Conservation (phyloP, 2,113 vertebrate genomes). For the Podarcis muralis region DNA sequence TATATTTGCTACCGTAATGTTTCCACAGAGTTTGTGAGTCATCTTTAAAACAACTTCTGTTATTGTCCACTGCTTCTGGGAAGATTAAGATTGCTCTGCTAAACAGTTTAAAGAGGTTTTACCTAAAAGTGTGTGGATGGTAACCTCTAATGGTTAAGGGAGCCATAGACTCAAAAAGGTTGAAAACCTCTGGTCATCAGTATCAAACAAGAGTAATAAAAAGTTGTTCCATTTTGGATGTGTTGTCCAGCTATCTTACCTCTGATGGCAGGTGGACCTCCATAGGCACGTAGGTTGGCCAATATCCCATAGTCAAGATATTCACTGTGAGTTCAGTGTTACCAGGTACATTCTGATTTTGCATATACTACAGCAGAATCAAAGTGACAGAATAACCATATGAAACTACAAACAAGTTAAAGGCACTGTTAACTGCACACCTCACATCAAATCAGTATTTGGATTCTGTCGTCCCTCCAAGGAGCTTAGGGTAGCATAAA, state of each 20-base stretch:
- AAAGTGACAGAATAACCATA: conserved; percentile 28
- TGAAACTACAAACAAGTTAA: neutral
- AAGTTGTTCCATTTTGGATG: neutral
- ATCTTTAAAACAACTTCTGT: too few species aligned
- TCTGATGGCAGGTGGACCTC: conserved; percentile 96
- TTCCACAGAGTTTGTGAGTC: too few species aligned
- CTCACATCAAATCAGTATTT: neutral
- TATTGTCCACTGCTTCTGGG: too few species aligned
- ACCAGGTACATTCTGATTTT: conserved; percentile 98
- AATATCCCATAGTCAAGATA: conserved; percentile 99
- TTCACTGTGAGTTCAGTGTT: conserved; percentile 99
- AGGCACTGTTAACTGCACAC: neutral
- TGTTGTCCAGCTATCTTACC: conserved; percentile 75
- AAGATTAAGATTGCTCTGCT: too few species aligned
- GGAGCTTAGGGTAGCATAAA: neutral
- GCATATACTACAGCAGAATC: conserved; percentile 87
- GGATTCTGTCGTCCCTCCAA: neutral
- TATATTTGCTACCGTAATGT: too few species aligned
- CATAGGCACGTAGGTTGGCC: conserved; percentile 98
- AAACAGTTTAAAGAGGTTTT: too few species aligned
- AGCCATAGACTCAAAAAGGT: too few species aligned
- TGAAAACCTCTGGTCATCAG: too few species aligned
- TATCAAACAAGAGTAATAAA: too few species aligned
- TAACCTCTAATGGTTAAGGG: too few species aligned
- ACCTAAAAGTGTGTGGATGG: too few species aligned